A percentile compares a stretch with the other conserved stretches of the same genome.
Conservation (phyloP, 2,797 vertebrate genomes). For the Onychomys leucogaster region DNA sequence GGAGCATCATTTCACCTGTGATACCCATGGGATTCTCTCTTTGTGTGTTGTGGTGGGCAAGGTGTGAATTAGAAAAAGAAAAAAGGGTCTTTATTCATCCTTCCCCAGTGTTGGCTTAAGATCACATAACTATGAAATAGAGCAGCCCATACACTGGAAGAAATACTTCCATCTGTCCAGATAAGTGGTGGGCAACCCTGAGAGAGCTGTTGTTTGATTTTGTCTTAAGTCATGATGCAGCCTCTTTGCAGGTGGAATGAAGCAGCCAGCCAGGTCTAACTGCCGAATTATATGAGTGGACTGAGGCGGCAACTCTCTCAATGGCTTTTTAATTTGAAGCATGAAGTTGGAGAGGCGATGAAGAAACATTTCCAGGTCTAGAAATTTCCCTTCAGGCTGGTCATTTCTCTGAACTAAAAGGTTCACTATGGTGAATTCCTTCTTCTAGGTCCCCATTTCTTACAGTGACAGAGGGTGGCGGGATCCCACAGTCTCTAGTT, state of each 20-base stretch:
- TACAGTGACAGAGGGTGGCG: background rate
- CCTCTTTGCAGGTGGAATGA: background rate
- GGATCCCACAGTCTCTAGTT: background rate
- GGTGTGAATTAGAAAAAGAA: conserved; percentile 27
- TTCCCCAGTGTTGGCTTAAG: background rate
- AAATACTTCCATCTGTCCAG: conserved; percentile 5
- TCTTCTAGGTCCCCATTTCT: background rate
- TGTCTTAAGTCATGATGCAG: background rate
- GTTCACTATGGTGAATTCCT: background rate
- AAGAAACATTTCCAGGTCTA: background rate
- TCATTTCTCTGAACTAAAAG: conserved; percentile 46
- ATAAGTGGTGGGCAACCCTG: background rate
- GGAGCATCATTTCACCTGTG: background rate
- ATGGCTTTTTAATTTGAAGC: conserved; percentile 51
- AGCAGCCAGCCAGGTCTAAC: conserved; percentile 39
- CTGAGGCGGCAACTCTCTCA: background rate
- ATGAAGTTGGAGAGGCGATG: background rate
- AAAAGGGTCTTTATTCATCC: background rate
- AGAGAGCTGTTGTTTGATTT: background rate
- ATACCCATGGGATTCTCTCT: background rate
- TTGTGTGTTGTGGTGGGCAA: background rate
- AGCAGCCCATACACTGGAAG: background rate
- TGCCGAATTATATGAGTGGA: background rate
- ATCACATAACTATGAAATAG: background rate
- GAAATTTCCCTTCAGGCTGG: conserved; percentile 11